phyloP scores from a whole-genome alignment of 2,797 vertebrate species.

The Labeo calbasu region DNA sequence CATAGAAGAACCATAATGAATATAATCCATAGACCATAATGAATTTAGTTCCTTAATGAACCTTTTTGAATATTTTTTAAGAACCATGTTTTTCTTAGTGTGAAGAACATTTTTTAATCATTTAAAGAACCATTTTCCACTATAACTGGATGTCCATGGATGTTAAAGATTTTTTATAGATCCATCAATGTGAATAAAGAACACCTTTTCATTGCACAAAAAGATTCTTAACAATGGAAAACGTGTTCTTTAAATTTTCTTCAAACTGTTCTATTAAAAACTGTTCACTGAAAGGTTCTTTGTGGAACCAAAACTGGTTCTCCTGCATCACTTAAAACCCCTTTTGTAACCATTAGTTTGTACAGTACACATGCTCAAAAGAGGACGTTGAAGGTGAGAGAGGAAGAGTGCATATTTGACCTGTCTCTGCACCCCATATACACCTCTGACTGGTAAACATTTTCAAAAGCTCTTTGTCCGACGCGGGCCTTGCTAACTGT shows the following conservation, averaged over 20 bases:
- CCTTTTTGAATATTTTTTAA: no score
- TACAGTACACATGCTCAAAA: not conserved
- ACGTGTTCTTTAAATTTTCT: no score
- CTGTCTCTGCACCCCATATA: slow-evolving; percentile 33
- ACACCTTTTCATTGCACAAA: not conserved
- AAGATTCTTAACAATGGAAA: no score
- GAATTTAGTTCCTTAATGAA: no score
- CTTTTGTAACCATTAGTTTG: not conserved
- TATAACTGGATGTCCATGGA: no score
- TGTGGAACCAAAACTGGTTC: not conserved
- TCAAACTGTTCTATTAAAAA: not conserved
- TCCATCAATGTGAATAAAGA: no score
- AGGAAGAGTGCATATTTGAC: not conserved
- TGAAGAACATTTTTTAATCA: no score
- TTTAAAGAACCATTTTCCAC: no score
- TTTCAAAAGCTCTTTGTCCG: slow-evolving; percentile 36
- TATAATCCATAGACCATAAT: no score
- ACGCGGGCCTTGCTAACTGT: slow-evolving; percentile 32
- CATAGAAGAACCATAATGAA: no score
- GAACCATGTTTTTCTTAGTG: no score
- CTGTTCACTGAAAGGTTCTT: not conserved
- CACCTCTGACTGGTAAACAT: slow-evolving; percentile 59
- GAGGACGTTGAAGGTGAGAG: not conserved
- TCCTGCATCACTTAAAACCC: not conserved
- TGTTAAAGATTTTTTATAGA: no score